Conservation (phyloP, 2,113 vertebrate species). For the Octodon degus region DNA sequence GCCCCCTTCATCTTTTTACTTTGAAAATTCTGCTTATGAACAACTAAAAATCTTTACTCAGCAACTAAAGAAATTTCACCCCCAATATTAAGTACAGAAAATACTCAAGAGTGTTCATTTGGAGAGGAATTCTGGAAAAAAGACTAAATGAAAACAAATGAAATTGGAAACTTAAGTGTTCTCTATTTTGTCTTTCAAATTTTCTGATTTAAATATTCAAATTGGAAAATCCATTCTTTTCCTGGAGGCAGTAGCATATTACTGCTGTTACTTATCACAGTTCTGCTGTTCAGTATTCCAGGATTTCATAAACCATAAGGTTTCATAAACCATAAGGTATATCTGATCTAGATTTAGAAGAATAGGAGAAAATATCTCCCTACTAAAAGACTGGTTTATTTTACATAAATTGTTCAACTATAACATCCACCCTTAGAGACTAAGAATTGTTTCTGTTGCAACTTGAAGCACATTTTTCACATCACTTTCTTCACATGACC, state of each 20-base stretch:
- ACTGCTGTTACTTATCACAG: neutral
- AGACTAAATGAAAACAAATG: conserved; percentile 60
- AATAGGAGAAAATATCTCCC: neutral
- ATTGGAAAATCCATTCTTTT: neutral
- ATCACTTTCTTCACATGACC: conserved; percentile 47
- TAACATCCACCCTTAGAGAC: neutral
- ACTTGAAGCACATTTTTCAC: neutral
- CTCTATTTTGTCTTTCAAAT: conserved; percentile 44
- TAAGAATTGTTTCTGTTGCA: conserved; percentile 7
- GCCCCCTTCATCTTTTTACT: conserved; percentile 58
- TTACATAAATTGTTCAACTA: conserved; percentile 25
- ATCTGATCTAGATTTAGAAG: conserved; percentile 9
- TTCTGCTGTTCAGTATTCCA: neutral
- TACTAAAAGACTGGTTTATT: neutral
- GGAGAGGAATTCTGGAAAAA: conserved; percentile 80
- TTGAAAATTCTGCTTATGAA: conserved; percentile 69
- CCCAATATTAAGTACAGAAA: conserved; percentile 70
- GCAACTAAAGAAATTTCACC: conserved; percentile 74
- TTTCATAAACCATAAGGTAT: neutral
- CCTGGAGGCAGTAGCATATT: neutral
- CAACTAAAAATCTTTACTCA: conserved; percentile 71
- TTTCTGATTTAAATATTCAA: conserved; percentile 10
- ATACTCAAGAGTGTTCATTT: conserved; percentile 79
- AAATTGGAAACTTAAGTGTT: conserved; percentile 72
- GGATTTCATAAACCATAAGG: neutral